Evolutionary conservation across 2,113 vertebrate genomes (phyloP).

Genomic region (Salminus brasiliensis): DNA sequence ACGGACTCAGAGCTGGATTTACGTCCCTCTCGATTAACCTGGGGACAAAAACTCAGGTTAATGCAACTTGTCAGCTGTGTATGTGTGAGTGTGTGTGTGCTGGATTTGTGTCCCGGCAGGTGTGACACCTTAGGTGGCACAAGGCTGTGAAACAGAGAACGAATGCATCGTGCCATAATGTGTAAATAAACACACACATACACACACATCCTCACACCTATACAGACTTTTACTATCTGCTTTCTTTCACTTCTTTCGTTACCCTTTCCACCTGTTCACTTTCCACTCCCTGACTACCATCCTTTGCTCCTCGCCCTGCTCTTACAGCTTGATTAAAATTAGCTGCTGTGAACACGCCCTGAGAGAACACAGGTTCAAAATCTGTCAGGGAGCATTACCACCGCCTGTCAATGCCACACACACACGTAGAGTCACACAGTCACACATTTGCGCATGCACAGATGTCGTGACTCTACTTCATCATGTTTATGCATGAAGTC

Average conservation of each 20-base stretch:
- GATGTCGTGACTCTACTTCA: slow-evolving; percentile 14
- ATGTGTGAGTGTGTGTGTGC: slow-evolving; percentile 11
- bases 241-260: background rate
- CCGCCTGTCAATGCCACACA: slow-evolving; percentile 2
- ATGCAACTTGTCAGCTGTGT: slow-evolving; percentile 8
- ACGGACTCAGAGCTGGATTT: slow-evolving; percentile 67
- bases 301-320: background rate
- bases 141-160: no score
- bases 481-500: slow-evolving; percentile 57
- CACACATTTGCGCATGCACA: slow-evolving; percentile 21
- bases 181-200: no score
- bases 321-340: background rate
- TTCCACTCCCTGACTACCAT: no score
- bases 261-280: background rate
- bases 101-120: background rate
- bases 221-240: background rate
- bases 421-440: background rate
- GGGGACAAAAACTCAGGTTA: slow-evolving; percentile 29
- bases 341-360: background rate
- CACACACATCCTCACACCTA: background rate
- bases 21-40: slow-evolving; percentile 84
- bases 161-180: no score
- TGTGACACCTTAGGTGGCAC: no score
- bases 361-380: background rate
- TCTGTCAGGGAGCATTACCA: background rate